Evolutionary conservation across 2,113 vertebrate genomes (phyloP).

Genomic region (Microcebus ravelobensis): DNA sequence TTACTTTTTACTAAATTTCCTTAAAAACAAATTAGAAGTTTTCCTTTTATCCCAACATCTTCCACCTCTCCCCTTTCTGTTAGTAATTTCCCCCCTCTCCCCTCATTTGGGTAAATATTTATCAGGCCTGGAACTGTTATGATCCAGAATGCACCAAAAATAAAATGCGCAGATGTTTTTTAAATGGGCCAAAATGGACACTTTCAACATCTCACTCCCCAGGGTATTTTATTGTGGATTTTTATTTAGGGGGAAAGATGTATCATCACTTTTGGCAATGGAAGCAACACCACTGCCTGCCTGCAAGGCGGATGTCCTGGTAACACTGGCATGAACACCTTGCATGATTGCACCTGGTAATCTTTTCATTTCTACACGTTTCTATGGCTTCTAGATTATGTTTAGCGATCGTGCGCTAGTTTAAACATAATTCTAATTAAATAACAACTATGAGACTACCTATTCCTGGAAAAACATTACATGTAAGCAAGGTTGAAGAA

Average conservation of each 20-base stretch:
- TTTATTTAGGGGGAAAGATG: conserved; percentile 47
- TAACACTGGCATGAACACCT: not conserved
- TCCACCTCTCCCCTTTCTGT: not conserved
- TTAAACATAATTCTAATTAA: not conserved
- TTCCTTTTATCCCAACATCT: not conserved
- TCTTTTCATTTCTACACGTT: not conserved
- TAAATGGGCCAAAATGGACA: conserved; percentile 31
- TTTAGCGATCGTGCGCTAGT: accelerated
- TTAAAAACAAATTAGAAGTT: not conserved
- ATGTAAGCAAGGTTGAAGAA: not conserved
- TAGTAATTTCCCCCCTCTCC: not conserved
- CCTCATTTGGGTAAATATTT: conserved; percentile 27
- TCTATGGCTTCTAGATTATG: not conserved
- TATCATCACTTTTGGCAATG: conserved; percentile 20
- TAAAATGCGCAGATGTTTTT: conserved; percentile 68
- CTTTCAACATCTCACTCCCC: conserved; percentile 14
- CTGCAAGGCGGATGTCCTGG: not conserved
- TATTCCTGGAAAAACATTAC: not conserved
- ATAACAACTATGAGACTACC: not conserved
- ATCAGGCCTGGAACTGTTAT: conserved; percentile 12
- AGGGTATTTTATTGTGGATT: conserved; percentile 21
- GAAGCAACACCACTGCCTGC: not conserved
- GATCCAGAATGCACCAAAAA: conserved; percentile 37
- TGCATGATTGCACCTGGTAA: too few species aligned
- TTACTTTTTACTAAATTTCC: not conserved